phyloP scores from a whole-genome alignment of 2,888 invertebrate species.

The Ophion obscuratus region DNA sequence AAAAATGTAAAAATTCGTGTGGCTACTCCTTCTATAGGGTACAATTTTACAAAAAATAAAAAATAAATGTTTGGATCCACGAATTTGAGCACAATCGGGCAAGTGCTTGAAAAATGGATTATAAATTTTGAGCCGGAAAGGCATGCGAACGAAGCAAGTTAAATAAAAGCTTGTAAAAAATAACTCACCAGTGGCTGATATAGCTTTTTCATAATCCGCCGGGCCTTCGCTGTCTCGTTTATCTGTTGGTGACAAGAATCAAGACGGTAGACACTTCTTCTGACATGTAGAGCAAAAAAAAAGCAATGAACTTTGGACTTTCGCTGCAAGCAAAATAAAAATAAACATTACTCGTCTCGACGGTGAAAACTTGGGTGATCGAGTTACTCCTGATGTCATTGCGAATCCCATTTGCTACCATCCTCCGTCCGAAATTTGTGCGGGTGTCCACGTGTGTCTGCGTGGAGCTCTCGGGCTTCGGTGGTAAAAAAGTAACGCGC shows the following conservation, averaged over 20 bases:
- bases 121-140: too few relatives aligned
- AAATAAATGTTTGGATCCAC: too few relatives aligned
- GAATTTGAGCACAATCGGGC: background rate
- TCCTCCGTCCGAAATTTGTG: slow-evolving; percentile 25
- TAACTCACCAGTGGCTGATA: slow-evolving; percentile 86
- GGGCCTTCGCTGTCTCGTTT: slow-evolving; percentile 68
- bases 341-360: slow-evolving; percentile 20
- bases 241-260: slow-evolving; percentile 50
- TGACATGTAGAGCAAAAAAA: background rate
- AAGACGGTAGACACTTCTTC: slow-evolving; percentile 22
- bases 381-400: slow-evolving; percentile 54
- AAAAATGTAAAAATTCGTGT: too few relatives aligned
- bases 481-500: slow-evolving; percentile 16
- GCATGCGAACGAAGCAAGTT: too few relatives aligned
- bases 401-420: slow-evolving; percentile 59
- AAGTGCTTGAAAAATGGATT: too few relatives aligned
- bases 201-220: slow-evolving; percentile 90
- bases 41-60: too few relatives aligned
- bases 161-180: background rate
- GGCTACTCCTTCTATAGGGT: too few relatives aligned
- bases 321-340: background rate
- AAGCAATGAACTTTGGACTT: background rate
- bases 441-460: background rate
- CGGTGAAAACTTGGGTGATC: slow-evolving; percentile 25
- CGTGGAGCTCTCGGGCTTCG: background rate